Base-by-base conservation (phyloP, 92 coral and sea anemone genomes). In the Palythoa grandis region DNA sequence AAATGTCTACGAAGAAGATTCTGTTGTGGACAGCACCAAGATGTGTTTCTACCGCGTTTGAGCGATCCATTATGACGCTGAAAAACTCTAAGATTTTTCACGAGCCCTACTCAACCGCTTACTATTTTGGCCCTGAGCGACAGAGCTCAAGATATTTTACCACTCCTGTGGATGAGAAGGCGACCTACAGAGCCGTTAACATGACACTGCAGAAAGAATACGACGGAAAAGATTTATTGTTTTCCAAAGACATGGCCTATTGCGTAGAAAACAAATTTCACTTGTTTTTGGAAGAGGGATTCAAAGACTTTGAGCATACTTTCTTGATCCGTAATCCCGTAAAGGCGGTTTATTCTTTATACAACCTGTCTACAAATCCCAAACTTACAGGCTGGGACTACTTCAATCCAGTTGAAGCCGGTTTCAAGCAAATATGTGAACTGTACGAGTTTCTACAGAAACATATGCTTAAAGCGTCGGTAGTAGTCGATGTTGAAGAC, bases 1-100 rank as follows among this genome's bases (percentile, higher is more conserved):
- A 67, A 13, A 93, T 93, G 95, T 85, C 95, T 17, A 79, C 86
- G 57, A 93, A 87, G 53, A 89, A 94, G 78, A 86, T 97, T 25
- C 74, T 97, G 23, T 91, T 97, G 20, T 97, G 99, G 99, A 95
- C 99, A 0, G 98, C 98, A 47, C 99, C 99, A 37, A 78, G 99
- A 56, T 97, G 98, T 57, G 96, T 97, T 53, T 97, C 99, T 11
- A 96, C 98, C 8, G 98, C 98, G 43, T 96, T 96, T 83, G 98
- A 96, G 74, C 94, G 98, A 40, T 88, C 98, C 9, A 96, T 96
- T 60, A 96, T 94, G 98, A 96, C 94, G 43, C 90, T 96, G 11
- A 90, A 92, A 50, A 90, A 90, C 82, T 87, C 93, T 14, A 94
- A 94, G 77, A 91, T 96, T 69, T 89, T 96, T 65, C 98, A 96